Base-by-base conservation (phyloP, 2,797 vertebrate species). In the Cossypha dichroa region DNA sequence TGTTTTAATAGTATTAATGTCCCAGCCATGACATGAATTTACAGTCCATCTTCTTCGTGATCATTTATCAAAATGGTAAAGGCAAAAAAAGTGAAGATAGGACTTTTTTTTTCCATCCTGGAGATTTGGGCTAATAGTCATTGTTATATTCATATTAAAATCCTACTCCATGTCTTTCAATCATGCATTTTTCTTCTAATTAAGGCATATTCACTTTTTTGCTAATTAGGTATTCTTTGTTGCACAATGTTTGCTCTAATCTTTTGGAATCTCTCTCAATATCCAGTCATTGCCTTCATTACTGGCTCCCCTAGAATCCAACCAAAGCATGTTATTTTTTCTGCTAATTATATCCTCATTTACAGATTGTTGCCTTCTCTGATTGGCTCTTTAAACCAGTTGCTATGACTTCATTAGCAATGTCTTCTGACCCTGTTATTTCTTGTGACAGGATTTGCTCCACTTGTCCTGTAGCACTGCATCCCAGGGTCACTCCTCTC, bases 381-480 rank as follows among this genome's bases (percentile, higher is more conserved):
- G 98, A 98, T 98, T 98, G 98, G 98, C 97, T 98, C 96, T 75
- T 96, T 92, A 96, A 84, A 96, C 94, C 89, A 98, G 98, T 98
- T 98, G 98, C 98, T 98, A 97, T 98, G 98, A 98, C 98, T 98
- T 98, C 98, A 98, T 98, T 98, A 98, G 97, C 97, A 94, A 85
- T 96, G 96, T 98, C 98, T 98, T 97, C 97, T 98, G 98, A 98
- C 98, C 98, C 98, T 98, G 98, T 98, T 98, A 98, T 98, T 98
- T 98, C 98, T 97, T 91, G 90, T 98, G 98, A 98, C 98, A 98
- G 97, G 97, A 98, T 97, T 98, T 98, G 98, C 97, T 98, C 97
- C 96, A 96, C 88, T 94, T 97, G 97, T 98, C 98, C 98, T 97
- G 95, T 98, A 98, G 97, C 97, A 98, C 96, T 96, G 89, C 90